Base-by-base conservation (phyloP, 2,888 invertebrate genomes). In the Tuberolachnus salignus region DNA sequence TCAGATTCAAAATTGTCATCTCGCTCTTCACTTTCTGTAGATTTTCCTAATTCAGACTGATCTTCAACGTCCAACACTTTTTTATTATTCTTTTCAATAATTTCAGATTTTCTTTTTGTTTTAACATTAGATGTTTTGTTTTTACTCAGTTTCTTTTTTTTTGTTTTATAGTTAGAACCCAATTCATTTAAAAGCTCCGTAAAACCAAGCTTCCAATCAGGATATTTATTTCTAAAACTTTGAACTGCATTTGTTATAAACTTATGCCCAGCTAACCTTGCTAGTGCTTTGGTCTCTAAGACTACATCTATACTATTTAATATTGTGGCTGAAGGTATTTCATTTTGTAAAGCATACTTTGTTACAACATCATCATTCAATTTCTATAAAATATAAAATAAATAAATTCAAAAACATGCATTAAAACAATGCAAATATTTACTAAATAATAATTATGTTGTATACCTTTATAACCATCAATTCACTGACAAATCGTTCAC, bases 271-370 rank as follows among this genome's bases (percentile, higher is more conserved):
- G 82, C 81, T 44, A 83, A 72, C 26, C 82, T 81, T 34, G 82
- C 81, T 19, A 82, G 73, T 19, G 81, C 81, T 78, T 82, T 81
- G 6, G 59, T 80, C 63, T 80, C 82, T n/a, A 80, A 46, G 19
- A 46, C 34, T 64, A 55, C 72, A 74, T 81, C 81, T 81, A 83
- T 82, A 51, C 81, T 80, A 44, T 75, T 80, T n/a, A 82, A 70
- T 49, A 83, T 82, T 19, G 81, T 73, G 16, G 73, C 72, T 1
- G 82, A 10, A 23, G 82, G 81, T 63, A 82, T 80, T 71, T 81
- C 80, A 69, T 83, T 82, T 66, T 81, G 80, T 55, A 83, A 75
- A 3, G 82, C 83, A 74, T 83, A 83, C 51, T 82, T 82, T 11
- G 83, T 75, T 9, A 83, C 81, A 13, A 81, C 82, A 63, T 83